phyloP scores from a whole-genome alignment of 2,888 invertebrate species.

The Pristionchus maxplancki region DNA sequence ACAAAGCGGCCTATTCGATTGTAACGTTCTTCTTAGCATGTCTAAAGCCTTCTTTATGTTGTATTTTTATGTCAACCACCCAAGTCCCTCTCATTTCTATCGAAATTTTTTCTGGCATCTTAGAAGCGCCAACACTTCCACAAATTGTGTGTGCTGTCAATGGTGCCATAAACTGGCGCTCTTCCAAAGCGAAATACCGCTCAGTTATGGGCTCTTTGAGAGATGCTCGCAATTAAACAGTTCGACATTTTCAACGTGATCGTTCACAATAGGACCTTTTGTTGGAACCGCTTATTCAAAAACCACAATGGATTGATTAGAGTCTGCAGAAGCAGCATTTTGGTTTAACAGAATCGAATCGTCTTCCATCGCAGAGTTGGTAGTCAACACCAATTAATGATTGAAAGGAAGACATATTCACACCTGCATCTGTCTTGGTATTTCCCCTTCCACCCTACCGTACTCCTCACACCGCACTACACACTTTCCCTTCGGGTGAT shows the following conservation, averaged over 20 bases:
- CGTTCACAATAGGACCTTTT: not conserved
- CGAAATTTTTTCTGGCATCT: not conserved
- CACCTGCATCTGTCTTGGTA: too few species aligned
- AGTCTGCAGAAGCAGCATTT: not conserved
- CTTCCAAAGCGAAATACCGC: conserved; percentile 18
- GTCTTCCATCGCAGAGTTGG: too few species aligned
- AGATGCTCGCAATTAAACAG: not conserved
- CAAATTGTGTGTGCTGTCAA: not conserved
- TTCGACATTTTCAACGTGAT: not conserved
- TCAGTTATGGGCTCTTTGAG: not conserved
- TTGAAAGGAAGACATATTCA: too few species aligned
- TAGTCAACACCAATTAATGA: too few species aligned
- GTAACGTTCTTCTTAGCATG: too few species aligned
- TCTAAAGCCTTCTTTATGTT: too few species aligned
- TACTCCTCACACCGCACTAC: conserved; percentile 20
- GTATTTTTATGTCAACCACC: too few species aligned
- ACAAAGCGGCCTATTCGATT: not conserved
- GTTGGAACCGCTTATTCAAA: not conserved
- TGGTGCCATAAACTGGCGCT: not conserved
- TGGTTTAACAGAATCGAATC: too few species aligned
- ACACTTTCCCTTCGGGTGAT: conserved; percentile 11
- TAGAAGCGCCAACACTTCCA: not conserved
- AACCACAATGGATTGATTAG: not conserved
- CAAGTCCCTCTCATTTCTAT: too few species aligned
- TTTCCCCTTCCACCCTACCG: not conserved